These are phyloP conservation scores for Panopea generosa DNA, from an alignment of 2,888 invertebrate species.

Conservation along the genomic window DNA sequence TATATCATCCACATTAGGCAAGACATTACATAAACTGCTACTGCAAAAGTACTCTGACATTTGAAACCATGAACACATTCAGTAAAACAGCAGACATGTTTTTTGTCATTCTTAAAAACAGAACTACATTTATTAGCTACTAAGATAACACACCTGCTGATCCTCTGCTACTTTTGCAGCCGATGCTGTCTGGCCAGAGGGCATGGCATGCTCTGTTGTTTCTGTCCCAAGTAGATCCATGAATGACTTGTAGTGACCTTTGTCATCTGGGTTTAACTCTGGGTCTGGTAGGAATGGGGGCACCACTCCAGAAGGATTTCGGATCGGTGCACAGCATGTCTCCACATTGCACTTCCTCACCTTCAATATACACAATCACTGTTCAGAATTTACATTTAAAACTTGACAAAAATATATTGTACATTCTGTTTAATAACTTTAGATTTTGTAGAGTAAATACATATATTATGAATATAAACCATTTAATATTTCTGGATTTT, in stretches of 20 bases:
- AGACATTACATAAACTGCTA: neutral
- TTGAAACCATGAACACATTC: neutral
- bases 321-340: too few relatives aligned
- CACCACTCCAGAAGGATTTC: too few relatives aligned
- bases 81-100: neutral
- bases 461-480: too few relatives aligned
- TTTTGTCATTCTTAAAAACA: neutral
- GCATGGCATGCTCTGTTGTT: conserved; percentile 38
- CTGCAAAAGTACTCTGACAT: conserved; percentile 1
- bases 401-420: too few relatives aligned
- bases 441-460: too few relatives aligned
- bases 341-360: too few relatives aligned
- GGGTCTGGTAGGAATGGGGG: conserved; percentile 51
- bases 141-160: conserved; percentile 36
- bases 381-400: too few relatives aligned
- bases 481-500: too few relatives aligned
- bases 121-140: neutral
- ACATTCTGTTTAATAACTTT: too few relatives aligned
- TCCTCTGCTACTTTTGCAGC: conserved; percentile 45
- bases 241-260: conserved; percentile 39
- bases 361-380: too few relatives aligned
- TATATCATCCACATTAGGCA: conserved; percentile 4
- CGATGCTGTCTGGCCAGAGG: conserved; percentile 17
- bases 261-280: conserved; percentile 14
- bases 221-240: conserved; percentile 23